These are phyloP conservation scores for Drosophila emarginata DNA, from an alignment of 2,888 invertebrate species.

Conservation along the genomic window DNA sequence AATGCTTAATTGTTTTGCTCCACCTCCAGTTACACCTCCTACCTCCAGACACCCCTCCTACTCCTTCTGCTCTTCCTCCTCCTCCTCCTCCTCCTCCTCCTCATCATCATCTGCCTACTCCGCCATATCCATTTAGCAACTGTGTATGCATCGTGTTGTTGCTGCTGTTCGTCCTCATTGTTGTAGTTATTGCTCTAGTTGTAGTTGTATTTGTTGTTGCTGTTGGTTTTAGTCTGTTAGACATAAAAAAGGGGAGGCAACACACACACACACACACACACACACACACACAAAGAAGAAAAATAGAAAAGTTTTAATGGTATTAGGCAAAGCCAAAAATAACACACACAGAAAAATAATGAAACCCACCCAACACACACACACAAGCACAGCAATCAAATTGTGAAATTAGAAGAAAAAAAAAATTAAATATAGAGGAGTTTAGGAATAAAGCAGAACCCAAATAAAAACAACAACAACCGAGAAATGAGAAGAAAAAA, in stretches of 20 bases:
- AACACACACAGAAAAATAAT: constrained; percentile 48
- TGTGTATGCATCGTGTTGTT: constrained; percentile 18
- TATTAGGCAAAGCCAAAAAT: constrained; percentile 30
- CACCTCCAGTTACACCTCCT: not conserved
- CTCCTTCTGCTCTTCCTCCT: not conserved
- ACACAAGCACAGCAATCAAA: constrained; percentile 36
- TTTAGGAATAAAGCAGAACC: constrained; percentile 33
- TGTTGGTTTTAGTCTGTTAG: constrained; percentile 58
- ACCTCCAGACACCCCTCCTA: not conserved
- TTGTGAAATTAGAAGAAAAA: constrained; percentile 47
- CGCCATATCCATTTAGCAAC: constrained; percentile 10
- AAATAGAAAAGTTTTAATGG: constrained; percentile 67
- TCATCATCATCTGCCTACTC: no score
- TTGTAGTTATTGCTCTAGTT: constrained; percentile 16
- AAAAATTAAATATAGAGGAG: constrained; percentile 47
- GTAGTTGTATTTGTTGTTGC: constrained; percentile 26
- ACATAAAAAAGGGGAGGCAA: constrained; percentile 27
- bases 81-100: not conserved
- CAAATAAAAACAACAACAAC: not conserved
- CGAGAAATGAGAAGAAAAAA: not conserved
- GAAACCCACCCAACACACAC: constrained; percentile 58
- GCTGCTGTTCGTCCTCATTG: constrained; percentile 36
- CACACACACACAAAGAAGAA: not conserved
- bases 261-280: no score
- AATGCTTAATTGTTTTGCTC: constrained; percentile 3